Evolutionary conservation across 2,113 vertebrate species (phyloP), one percentile per base, ranked within the genome.

Genomic region (Beaufortia kweichowensis): DNA sequence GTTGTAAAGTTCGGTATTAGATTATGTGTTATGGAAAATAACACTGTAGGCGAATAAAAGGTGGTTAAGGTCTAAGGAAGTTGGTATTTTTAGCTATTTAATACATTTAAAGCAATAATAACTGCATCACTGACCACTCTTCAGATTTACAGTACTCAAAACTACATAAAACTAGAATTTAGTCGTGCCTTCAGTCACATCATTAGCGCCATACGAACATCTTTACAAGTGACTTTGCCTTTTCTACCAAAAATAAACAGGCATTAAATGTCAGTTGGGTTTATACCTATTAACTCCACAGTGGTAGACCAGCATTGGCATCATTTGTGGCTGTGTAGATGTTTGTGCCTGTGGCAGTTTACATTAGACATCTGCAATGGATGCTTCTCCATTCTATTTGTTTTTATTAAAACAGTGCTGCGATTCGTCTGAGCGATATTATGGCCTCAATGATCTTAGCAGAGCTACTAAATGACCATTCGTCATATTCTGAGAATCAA

Each of bases 371-470:
- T 74, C 24, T 74, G 39, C 70, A 29, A 3, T n/a, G 55, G 24
- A 48, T 5, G 28, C 43, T 73, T 61, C 39, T 73, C 35, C 15
- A 6, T 43, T 59, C 33, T 12, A 48, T 74, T 48, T 11, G 57
- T 74, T 39, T 61, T 39, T 61, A 74, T 74, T 77, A 73, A 60
- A 59, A 68, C 41, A 43, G n/a, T 67, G 39, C 62, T 48, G 29
- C 67, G 55, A 60, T 48, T n/a, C 46, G 56, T 77, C 53, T 69
- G 29, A 69, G 31, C 56, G 35, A 60, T 31, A 19, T 60, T 69
- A 23, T 4, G 29, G 41, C 57, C 64, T 46, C 39, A 11, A 74
- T 74, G 70, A 74, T 74, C 70, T 72, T 60, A 28, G 69, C 15
- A 2, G 70, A 31, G 70, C 26, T 48, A 46, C 56, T 61, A 74